Conservation (phyloP, 2,888 invertebrate genomes). For the Parnassius glacialis region DNA sequence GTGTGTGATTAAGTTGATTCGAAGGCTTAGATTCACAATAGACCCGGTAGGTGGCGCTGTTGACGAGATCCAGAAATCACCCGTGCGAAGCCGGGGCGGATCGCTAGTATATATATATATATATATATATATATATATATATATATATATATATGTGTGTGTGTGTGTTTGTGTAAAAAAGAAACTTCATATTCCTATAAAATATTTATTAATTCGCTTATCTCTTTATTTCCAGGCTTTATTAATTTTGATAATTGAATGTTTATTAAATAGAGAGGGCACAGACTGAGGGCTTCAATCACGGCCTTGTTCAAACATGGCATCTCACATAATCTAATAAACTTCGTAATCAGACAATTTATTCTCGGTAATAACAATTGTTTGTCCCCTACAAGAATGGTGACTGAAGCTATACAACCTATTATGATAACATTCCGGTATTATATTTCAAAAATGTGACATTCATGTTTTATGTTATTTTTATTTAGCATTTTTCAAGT, state of each 20-base stretch:
- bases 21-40: too few species aligned
- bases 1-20: too few species aligned
- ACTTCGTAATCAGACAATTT: slow-evolving; percentile 21
- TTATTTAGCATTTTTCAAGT: too few species aligned
- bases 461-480: too few species aligned
- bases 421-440: slow-evolving; percentile 10
- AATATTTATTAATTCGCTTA: neutral
- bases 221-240: neutral
- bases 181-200: too few species aligned
- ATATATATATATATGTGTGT: too few species aligned
- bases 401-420: neutral
- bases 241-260: slow-evolving; percentile 5
- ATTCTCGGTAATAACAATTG: slow-evolving; percentile 19
- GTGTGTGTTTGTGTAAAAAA: too few species aligned
- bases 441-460: neutral
- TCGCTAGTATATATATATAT: too few species aligned
- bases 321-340: slow-evolving; percentile 18
- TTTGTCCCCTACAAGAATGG: slow-evolving; percentile 7
- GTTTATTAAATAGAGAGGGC: slow-evolving; percentile 16
- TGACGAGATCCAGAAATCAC: too few species aligned
- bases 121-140: too few species aligned
- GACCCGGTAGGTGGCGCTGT: too few species aligned
- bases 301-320: slow-evolving; percentile 17
- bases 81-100: too few species aligned
- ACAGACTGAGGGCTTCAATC: slow-evolving; percentile 9